Evolutionary conservation across 53 echinoderm and acorn worm genomes (phyloP).

Genomic region (Arbacia lixula): DNA sequence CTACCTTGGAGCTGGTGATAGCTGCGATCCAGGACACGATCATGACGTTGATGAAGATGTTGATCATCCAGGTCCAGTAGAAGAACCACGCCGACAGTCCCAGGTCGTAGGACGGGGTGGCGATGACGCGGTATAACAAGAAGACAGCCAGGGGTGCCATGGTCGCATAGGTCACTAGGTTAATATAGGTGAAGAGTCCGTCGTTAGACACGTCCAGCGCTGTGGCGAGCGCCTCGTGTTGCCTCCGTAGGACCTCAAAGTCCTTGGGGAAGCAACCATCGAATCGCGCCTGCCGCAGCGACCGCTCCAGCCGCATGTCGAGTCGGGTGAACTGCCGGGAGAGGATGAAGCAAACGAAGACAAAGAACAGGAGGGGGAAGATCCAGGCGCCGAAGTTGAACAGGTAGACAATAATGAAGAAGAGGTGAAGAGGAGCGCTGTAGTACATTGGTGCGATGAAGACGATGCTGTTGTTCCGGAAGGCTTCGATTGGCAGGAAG

Average conservation of each 20-base stretch:
- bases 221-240: slow-evolving; percentile 76
- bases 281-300: slow-evolving; percentile 40
- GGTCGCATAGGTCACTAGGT: slow-evolving; percentile 77
- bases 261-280: slow-evolving; percentile 67
- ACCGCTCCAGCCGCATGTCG: slow-evolving; percentile 60
- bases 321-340: slow-evolving; percentile 64
- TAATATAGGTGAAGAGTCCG: slow-evolving; percentile 79
- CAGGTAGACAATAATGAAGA: slow-evolving; percentile 71
- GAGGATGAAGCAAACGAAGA: slow-evolving; percentile 66
- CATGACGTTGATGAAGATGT: slow-evolving; percentile 83
- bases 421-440: slow-evolving; percentile 43
- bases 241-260: slow-evolving; percentile 78
- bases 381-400: slow-evolving; percentile 84
- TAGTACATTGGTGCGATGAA: slow-evolving; percentile 76
- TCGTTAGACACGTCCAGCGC: slow-evolving; percentile 71
- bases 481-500: slow-evolving; percentile 66
- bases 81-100: slow-evolving; percentile 69
- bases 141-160: slow-evolving; percentile 92
- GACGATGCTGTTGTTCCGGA: slow-evolving; percentile 74
- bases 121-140: slow-evolving; percentile 77
- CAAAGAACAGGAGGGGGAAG: slow-evolving; percentile 79
- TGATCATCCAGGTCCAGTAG: slow-evolving; percentile 78
- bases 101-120: slow-evolving; percentile 6
- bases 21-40: slow-evolving; percentile 91
- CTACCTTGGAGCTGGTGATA: slow-evolving; percentile 81